Evolutionary conservation across 2,797 vertebrate species (phyloP), one percentile per base, ranked within the genome.

Genomic region (Parauchenoglanis punctatus): DNA sequence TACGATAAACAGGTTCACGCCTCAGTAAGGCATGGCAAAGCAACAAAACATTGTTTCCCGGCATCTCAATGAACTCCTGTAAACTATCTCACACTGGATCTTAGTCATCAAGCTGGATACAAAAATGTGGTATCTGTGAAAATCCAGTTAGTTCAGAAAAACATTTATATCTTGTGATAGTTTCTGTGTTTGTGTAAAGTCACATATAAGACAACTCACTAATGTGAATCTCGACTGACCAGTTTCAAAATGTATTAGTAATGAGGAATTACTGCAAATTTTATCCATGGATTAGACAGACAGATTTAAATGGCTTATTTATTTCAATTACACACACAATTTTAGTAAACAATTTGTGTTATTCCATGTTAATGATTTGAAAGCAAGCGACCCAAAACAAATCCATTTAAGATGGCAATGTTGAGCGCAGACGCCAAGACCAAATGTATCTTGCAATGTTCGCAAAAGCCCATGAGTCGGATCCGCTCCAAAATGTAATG

Each of bases 1-100:
- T 85, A 73, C 91, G 94, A 96, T 95, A 95, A 95, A 95, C 91
- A 92, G 91, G 92, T 87, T 91, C 18, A 83, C 77, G 91, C 91
- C 91, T 92, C 92, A 85, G 86, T 94, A 82, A 83, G 52, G 81
- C 52, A 90, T 28, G 23, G 85, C 87, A 87, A 88, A 87, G 76
- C 54, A 75, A 75, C 76, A 87, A 95, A 95, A 93, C 92, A 94
- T 72, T 88, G 78, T 83, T 77, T 89, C 92, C 89, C 77, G 91
- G 90, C 87, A 91, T 88, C 88, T 84, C 68, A 59, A 77, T 59
- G 25, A 5, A 7, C 46, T 52, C n/a, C 49, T 76, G n/a, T 11
- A 13, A 91, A 89, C 88, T 81, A 77, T 25, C 72, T 75, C 46
- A 81, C 59, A 52, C 25, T 28, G 25, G 59, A 13, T 18, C 6